These are phyloP conservation scores for Crotalus viridis DNA, from an alignment of 2,113 vertebrate species.

Conservation along the genomic window DNA sequence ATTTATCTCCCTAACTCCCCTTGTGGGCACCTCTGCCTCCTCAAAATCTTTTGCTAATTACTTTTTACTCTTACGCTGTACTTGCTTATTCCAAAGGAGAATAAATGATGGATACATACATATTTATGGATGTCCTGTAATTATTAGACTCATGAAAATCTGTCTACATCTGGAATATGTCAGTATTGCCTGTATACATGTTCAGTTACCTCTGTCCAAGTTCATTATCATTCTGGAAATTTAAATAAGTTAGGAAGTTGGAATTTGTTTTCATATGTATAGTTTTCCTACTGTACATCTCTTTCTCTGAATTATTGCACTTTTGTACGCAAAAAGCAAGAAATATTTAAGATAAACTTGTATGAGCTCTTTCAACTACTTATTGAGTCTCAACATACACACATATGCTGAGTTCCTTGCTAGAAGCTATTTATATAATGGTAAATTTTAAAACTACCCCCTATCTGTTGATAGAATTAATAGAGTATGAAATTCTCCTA, in stretches of 20 bases:
- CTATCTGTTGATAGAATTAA: neutral
- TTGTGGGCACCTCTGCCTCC: neutral
- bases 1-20: neutral
- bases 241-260: neutral
- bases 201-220: neutral
- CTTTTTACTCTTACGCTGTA: neutral
- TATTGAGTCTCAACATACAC: too few relatives aligned
- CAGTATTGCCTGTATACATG: neutral
- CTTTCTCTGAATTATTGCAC: neutral
- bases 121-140: neutral
- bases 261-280: neutral
- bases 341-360: neutral
- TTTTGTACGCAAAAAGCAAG: neutral
- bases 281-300: neutral
- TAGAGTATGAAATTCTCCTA: neutral
- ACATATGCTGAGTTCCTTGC: neutral
- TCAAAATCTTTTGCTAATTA: neutral
- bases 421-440: neutral
- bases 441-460: too few relatives aligned
- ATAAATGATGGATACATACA: neutral
- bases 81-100: neutral
- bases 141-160: neutral
- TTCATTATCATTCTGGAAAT: neutral
- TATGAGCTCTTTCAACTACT: neutral
- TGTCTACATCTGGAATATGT: neutral